Evolutionary conservation across 92 coral and sea anemone genomes (phyloP).

Genomic region (Paramuricea clavata): DNA sequence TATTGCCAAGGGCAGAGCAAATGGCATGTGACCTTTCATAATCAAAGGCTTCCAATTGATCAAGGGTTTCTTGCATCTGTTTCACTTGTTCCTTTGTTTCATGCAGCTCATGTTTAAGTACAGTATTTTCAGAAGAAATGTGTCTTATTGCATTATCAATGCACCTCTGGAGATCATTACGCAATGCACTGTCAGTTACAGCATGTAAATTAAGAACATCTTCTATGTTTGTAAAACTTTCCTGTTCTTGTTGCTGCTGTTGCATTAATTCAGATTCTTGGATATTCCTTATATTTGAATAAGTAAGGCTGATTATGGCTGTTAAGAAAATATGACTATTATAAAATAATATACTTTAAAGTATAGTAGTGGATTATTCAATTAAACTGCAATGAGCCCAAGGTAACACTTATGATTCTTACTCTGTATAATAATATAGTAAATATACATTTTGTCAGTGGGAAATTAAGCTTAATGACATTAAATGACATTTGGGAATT

Average conservation of each 20-base stretch:
- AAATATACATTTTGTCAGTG: not conserved
- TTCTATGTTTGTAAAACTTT: not conserved
- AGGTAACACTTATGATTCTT: conserved; percentile 1
- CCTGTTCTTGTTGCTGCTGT: conserved; percentile 1
- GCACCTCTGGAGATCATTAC: conserved; percentile 7
- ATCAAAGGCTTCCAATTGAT: too few species aligned
- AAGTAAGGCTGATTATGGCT: conserved; percentile 3
- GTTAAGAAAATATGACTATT: not conserved
- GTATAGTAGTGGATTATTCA: not conserved
- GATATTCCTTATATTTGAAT: conserved; percentile 1
- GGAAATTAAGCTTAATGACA: conserved; percentile 5
- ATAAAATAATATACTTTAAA: not conserved
- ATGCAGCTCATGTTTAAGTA: not conserved
- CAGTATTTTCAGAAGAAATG: not conserved
- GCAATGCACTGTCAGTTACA: conserved; percentile 2
- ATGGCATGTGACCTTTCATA: too few species aligned
- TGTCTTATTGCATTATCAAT: not conserved
- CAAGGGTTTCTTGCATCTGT: conserved; percentile 9
- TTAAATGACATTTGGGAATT: not conserved
- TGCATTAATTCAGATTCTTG: not conserved
- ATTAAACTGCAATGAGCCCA: too few species aligned
- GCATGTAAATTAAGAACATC: not conserved
- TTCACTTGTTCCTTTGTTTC: not conserved
- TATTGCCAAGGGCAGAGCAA: too few species aligned
- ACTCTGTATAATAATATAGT: not conserved